These are phyloP conservation scores for Mustelus asterias DNA, from an alignment of 2,113 vertebrate genomes.

Conservation along the genomic window DNA sequence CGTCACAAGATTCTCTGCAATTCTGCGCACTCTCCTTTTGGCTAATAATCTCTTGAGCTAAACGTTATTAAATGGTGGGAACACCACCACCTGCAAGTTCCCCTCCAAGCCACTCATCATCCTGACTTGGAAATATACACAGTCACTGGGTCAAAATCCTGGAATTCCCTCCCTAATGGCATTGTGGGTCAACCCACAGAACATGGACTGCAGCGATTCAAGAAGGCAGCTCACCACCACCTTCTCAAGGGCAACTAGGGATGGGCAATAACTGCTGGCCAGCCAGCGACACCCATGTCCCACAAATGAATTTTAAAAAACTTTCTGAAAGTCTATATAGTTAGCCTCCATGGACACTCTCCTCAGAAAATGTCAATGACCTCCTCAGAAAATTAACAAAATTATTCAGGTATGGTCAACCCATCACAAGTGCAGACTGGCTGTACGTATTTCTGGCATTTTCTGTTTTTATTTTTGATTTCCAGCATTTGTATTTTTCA, in stretches of 20 bases:
- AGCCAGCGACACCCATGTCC: too few species aligned
- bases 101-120: too few species aligned
- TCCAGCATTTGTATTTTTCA: neutral
- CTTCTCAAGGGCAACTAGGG: too few species aligned
- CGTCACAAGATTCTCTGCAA: neutral
- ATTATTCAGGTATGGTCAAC: neutral
- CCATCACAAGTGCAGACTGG: neutral
- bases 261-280: too few species aligned
- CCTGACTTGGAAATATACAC: too few species aligned
- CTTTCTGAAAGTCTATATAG: neutral
- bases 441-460: neutral
- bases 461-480: neutral
- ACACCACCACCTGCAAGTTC: too few species aligned
- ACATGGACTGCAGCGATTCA: too few species aligned
- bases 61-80: neutral
- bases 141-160: too few species aligned
- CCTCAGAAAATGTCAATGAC: neutral
- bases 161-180: too few species aligned
- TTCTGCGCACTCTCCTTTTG: neutral
- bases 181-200: too few species aligned
- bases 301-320: too few species aligned
- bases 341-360: neutral
- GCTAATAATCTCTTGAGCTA: neutral
- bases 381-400: neutral
- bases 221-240: too few species aligned